Conservation (phyloP, 2,797 vertebrate genomes). For the Kryptopterus vitreolus region DNA sequence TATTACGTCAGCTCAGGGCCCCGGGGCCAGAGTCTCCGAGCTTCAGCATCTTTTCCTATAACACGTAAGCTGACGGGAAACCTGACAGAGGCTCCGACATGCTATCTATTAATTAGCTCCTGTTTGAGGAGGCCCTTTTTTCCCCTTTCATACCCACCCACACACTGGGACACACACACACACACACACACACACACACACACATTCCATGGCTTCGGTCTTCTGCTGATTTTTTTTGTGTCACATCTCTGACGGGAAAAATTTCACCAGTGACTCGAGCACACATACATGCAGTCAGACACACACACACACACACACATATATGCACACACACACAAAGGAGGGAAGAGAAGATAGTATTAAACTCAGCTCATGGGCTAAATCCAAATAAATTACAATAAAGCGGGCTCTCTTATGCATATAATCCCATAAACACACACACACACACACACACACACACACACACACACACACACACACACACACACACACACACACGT, state of each 20-base stretch:
- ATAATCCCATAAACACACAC: constrained; percentile 4
- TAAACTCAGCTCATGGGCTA: constrained; percentile 3
- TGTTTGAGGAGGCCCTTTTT: constrained; percentile 52
- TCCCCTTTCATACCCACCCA: neutral
- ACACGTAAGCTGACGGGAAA: constrained; percentile 51
- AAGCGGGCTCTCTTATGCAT: constrained; percentile 48
- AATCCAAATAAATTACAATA: constrained; percentile 37
- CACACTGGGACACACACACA: constrained; percentile 17
- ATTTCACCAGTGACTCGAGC: neutral
- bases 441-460: neutral
- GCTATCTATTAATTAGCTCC: constrained; percentile 67
- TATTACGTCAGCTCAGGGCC: constrained; percentile 29
- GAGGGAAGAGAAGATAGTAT: neutral
- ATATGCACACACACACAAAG: neutral
- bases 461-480: neutral
- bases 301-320: neutral
- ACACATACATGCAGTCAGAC: neutral
- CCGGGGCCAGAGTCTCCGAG: constrained; percentile 21
- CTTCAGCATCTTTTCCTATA: constrained; percentile 47
- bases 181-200: constrained; percentile 8
- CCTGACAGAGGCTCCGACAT: constrained; percentile 53
- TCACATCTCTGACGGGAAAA: neutral
- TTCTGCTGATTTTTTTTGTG: constrained; percentile 26
- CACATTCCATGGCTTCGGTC: constrained; percentile 35
- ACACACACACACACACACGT: neutral